phyloP scores from a whole-genome alignment of 2,113 vertebrate genomes.

The Chelonoidis abingdonii region DNA sequence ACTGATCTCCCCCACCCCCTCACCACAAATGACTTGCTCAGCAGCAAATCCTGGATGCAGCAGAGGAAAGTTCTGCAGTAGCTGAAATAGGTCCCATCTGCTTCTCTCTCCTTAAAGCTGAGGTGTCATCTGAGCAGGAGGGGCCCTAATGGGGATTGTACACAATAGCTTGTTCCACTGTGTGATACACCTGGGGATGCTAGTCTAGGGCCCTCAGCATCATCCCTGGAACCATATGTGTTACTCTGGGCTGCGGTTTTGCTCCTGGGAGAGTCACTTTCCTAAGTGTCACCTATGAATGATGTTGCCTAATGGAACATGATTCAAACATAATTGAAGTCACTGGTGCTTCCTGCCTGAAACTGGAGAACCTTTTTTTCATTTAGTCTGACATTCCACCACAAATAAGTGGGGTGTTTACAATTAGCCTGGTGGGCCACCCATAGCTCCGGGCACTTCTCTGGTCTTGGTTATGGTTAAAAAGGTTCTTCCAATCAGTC shows the following conservation, averaged over 20 bases:
- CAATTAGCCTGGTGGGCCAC: too few relatives aligned
- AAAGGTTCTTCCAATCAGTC: too few relatives aligned
- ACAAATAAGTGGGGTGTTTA: neutral
- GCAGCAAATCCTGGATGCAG: neutral
- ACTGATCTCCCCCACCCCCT: neutral
- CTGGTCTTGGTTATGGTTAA: too few relatives aligned
- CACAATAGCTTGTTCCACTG: neutral
- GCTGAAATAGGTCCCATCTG: neutral
- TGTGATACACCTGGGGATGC: neutral
- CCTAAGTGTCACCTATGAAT: fast-evolving
- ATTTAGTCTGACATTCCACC: neutral
- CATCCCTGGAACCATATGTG: neutral
- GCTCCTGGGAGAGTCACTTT: neutral
- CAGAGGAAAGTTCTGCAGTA: too few relatives aligned
- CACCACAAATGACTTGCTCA: neutral
- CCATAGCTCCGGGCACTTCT: too few relatives aligned
- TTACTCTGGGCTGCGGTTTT: neutral
- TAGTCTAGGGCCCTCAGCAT: fast-evolving
- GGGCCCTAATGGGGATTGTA: neutral
- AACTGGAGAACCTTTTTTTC: neutral
- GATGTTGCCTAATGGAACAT: neutral
- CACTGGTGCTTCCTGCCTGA: too few relatives aligned
- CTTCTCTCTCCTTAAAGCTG: neutral
- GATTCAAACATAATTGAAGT: neutral
- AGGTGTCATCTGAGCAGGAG: neutral